Evolutionary conservation across 2,797 vertebrate genomes (phyloP), one percentile per base, ranked within the genome.

Genomic region (Ciconia nigra): DNA sequence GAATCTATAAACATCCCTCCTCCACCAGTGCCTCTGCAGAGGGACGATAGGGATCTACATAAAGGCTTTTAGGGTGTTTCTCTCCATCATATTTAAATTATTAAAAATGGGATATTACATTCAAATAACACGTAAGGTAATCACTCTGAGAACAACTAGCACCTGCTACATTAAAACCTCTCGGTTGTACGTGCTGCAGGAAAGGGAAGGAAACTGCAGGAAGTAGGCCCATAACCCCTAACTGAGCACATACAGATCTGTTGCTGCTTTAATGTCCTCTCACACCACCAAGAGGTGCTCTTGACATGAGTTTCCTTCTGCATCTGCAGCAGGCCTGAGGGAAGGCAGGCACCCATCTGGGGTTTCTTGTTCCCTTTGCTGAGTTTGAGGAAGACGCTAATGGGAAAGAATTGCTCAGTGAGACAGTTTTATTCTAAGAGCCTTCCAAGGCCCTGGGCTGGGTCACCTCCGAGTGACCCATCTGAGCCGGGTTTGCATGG

Each of bases 211-310:
- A 62, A 76, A n/a, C 5, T 39, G 39, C 54, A 92, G 77, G 17
- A 80, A 73, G 35, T 1, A 41, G 58, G 15, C 13, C 33, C 15
- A 8, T 61, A 83, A 41, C 5, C n/a, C 13, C 1, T 0, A 46
- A 17, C 35, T 21, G 59, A 87, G 44, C 57, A 62, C 15, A 33
- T 14, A 47, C 4, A 41, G 12, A 29, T 28, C 42, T 41, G 35
- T 41, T 78, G 39, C 69, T 85, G 69, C 69, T 91, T 55, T 83
- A 35, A 41, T 78, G 54, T 65, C 26, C n/a, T 85, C 71, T 90
- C 54, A 29, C 44, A 89, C 95, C 96, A 94, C 94, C 39, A 88
- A 83, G 97, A 93, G 95, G 95, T 91, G 93, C 93, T 96, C 92
- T 93, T 88, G 79, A 35, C 76, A 58, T 20, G 17, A 73, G n/a